phyloP scores from a whole-genome alignment of 2,888 invertebrate species.

The Agrenia bidenticulata region DNA sequence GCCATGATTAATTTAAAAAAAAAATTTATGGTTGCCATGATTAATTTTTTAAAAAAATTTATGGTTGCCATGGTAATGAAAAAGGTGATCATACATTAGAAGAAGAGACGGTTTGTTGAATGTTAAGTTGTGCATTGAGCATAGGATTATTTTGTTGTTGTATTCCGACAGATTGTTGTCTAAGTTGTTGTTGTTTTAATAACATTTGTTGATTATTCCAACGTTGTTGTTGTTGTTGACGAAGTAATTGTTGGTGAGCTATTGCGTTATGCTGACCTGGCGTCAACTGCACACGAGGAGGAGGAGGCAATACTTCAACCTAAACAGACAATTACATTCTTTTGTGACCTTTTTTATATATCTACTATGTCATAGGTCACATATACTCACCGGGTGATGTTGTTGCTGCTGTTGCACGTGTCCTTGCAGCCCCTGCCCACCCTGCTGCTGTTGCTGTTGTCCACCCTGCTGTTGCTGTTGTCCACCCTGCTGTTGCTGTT shows the following conservation, averaged over 20 bases:
- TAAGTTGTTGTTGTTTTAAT: neutral
- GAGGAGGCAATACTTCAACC: slow-evolving; percentile 13
- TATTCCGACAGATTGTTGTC: slow-evolving; percentile 35
- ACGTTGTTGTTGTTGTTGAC: slow-evolving; percentile 56
- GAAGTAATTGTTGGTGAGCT: slow-evolving; percentile 56
- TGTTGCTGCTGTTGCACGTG: slow-evolving; percentile 27
- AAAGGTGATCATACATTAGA: no score
- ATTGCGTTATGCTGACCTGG: slow-evolving; percentile 36
- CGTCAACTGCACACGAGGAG: slow-evolving; percentile 54
- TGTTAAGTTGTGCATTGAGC: slow-evolving; percentile 74
- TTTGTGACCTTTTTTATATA: neutral
- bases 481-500: slow-evolving; percentile 27
- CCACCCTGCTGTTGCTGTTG: slow-evolving; percentile 40
- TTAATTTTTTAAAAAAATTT: no score
- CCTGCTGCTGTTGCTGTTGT: slow-evolving; percentile 51
- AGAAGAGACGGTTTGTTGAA: no score
- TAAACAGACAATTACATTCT: neutral
- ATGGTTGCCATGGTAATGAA: no score
- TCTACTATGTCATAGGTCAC: slow-evolving; percentile 18
- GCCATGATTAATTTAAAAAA: no score
- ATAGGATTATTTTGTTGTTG: slow-evolving; percentile 73
- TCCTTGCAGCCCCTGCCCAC: slow-evolving; percentile 37
- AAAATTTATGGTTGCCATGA: no score
- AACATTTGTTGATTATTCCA: slow-evolving; percentile 46
- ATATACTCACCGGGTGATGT: slow-evolving; percentile 14